phyloP scores from a whole-genome alignment of 2,888 invertebrate species.

The Trachelus troglodyta region DNA sequence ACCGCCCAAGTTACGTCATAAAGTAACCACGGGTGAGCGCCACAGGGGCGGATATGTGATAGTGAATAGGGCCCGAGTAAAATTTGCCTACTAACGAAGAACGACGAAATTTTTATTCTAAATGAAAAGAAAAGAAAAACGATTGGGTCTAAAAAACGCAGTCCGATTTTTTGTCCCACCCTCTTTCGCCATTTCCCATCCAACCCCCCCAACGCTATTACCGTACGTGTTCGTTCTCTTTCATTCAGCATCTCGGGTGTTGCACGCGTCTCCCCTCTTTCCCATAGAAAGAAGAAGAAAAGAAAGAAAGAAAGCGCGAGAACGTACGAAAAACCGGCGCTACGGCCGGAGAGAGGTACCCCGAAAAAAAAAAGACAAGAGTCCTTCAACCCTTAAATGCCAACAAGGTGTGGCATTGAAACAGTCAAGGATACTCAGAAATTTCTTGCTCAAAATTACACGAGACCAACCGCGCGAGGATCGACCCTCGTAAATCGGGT shows the following conservation, averaged over 20 bases:
- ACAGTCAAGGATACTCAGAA: background rate
- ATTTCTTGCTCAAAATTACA: background rate
- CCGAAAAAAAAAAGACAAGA: background rate
- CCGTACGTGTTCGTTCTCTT: background rate
- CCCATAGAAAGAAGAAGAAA: background rate
- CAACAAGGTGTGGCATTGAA: background rate
- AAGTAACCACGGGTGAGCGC: background rate
- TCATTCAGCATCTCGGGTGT: background rate
- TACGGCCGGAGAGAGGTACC: background rate
- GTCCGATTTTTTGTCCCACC: background rate
- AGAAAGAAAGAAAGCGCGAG: background rate
- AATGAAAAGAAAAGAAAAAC: background rate
- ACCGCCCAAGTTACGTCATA: constrained; percentile 38
- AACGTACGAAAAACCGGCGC: background rate
- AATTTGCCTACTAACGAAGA: background rate
- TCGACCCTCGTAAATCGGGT: background rate
- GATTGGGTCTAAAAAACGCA: background rate
- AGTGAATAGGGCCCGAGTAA: background rate
- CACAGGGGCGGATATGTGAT: background rate
- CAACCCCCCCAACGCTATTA: background rate
- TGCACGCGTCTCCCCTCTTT: background rate
- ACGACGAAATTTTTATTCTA: background rate
- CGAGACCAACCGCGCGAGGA: background rate
- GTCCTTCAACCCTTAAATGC: background rate
- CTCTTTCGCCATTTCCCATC: background rate